Evolutionary conservation across 2,113 vertebrate species (phyloP), one percentile per base, ranked within the genome.

Genomic region (Excalfactoria chinensis): DNA sequence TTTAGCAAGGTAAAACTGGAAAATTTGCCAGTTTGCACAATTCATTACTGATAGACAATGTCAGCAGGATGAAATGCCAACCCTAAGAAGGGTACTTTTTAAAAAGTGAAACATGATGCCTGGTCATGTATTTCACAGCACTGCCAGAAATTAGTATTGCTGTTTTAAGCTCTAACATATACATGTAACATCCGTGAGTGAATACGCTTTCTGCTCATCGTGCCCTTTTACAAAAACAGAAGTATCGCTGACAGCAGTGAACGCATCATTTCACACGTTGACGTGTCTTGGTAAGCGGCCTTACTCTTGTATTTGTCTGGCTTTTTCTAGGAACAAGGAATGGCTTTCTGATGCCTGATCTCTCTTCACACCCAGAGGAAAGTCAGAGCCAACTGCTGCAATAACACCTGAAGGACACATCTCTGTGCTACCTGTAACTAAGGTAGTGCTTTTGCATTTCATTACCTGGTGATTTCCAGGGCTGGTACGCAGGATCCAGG

Each of bases 401-500:
- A 35, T 4, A 21, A 1, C 20, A 76, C 28, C 55, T 56, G 71
- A 75, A 72, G 59, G 19, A 49, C 21, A 26, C 7, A 48, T 34
- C 30, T 67, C 51, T 37, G 18, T 70, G 63, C 46, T 41, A 67
- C 21, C 41, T 22, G 0, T 13, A 69, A 59, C 41, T 10, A 32
- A 32, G 23, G n/a, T 41, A 79, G 34, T 25, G 17, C n/a, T 78
- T 75, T 30, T 68, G 35, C 22, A 89, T 74, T 30, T 89, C 32
- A 25, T 91, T 97, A 99, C 99, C 99, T 99, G 97, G 98, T 99
- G 90, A 99, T 98, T 95, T 99, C 99, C 91, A 99, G 98, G 18
- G 99, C 98, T 14, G 99, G 99, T 25, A 99, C 98, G 76, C 99
- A 99, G 63, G 99, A 98, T 60, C 99, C 99, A 4, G 99, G 99